Evolutionary conservation across 2,888 invertebrate genomes (phyloP), one percentile per base, ranked within the genome.

Genomic region (Smittia aterrima): DNA sequence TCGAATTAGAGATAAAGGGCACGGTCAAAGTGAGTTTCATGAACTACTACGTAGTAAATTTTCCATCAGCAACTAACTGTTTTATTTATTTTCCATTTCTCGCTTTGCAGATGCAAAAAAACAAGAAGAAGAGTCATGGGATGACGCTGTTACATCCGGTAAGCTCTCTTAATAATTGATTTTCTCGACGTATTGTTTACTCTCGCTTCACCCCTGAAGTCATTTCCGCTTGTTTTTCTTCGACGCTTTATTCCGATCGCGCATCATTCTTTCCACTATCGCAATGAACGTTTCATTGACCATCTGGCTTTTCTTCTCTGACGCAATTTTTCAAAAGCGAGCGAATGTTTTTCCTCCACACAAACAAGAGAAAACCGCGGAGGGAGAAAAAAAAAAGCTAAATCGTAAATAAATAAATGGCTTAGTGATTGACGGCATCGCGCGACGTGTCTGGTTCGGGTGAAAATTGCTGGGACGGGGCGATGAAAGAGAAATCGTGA

Each of bases 1-100:
- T 78, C 86, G 88, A 78, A 83, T 83, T 76, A 79, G 83, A 73
- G 82, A 83, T 1, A 74, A 66, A 18, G 64, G 41, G 18, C 40
- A 62, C 22, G 47, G 47, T 7, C 66, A 66, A 20, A 58, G 67
- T 67, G 90, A 77, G 90, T 72, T 53, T 9, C n/a, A 53, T 11
- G 16, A 53, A 11, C 16, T 6, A 53, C 4, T 13, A 53, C 9
- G 9, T 53, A 53, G 40, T 13, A 66, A 4, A 27, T 16, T 66
- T 27, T 66, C 58, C 20, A 66, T 24, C 22, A 18, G 13, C 20
- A 66, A 9, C 16, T 32, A n/a, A n/a, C n/a, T 66, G 16, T 18
- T 13, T 66, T 62, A 66, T 18, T 32, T 66, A 27, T 38, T 18
- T 18, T 38, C 13, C 66, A 38, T 71, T 71, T 54, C 47, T 68